phyloP scores from a whole-genome alignment of 1,140 invertebrate species.

The Brevipalpus yothersi region DNA sequence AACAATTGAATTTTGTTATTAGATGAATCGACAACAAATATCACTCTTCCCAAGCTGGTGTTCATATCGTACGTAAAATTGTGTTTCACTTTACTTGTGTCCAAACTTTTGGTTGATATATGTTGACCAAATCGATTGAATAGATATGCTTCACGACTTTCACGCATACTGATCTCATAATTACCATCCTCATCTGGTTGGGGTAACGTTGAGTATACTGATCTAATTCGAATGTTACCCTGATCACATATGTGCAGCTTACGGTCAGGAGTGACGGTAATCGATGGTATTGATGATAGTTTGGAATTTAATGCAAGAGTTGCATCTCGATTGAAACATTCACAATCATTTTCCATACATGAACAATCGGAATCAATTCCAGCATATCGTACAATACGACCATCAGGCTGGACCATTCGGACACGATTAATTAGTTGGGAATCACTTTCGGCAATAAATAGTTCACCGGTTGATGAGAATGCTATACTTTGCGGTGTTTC shows the following conservation, averaged over 20 bases:
- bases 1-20: conserved; percentile 78
- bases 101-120: conserved; percentile 67
- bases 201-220: conserved; percentile 42
- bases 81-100: conserved; percentile 70
- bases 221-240: conserved; percentile 18
- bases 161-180: conserved; percentile 67
- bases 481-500: conserved; percentile 30
- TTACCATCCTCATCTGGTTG: conserved; percentile 56
- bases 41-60: conserved; percentile 77
- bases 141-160: conserved; percentile 71
- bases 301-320: conserved; percentile 65
- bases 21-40: conserved; percentile 67
- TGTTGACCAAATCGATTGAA: conserved; percentile 77
- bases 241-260: conserved; percentile 82
- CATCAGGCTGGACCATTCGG: conserved; percentile 28
- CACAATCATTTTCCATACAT: conserved; percentile 23
- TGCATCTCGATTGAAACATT: conserved; percentile 72
- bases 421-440: conserved; percentile 67
- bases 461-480: conserved; percentile 70
- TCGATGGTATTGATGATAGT: conserved; percentile 66
- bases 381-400: conserved; percentile 23
- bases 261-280: conserved; percentile 76
- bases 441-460: conserved; percentile 81
- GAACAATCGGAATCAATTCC: conserved; percentile 24
- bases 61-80: conserved; percentile 90